A percentile compares a stretch with the other conserved stretches of the same genome.
Evolutionary conservation across 2,888 invertebrate genomes (phyloP).

Genomic region (Cataglyphis rosenhaueri): DNA sequence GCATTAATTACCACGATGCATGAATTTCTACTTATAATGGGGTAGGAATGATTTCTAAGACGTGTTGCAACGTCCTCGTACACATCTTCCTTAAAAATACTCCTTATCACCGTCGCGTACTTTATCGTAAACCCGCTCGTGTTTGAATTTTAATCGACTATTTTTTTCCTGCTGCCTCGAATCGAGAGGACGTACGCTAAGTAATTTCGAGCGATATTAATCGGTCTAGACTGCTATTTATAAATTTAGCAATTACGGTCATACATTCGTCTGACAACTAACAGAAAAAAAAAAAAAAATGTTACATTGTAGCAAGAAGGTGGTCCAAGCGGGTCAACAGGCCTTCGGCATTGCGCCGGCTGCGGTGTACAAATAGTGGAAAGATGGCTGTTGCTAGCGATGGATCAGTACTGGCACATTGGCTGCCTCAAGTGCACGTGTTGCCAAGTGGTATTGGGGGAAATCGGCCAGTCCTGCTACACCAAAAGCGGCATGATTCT

Average conservation of each 20-base stretch:
- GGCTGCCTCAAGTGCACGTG: conserved; percentile 97
- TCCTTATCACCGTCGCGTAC: not conserved
- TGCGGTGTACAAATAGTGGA: conserved; percentile 97
- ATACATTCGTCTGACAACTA: not conserved
- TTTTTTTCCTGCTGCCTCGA: not conserved
- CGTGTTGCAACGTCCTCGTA: not conserved
- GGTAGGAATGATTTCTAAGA: conserved; percentile 25
- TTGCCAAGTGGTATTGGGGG: conserved; percentile 95
- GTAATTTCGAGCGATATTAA: not conserved
- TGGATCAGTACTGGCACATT: conserved; percentile 98
- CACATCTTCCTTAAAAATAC: not conserved
- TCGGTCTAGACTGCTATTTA: not conserved
- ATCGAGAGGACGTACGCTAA: not conserved
- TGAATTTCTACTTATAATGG: conserved; percentile 42
- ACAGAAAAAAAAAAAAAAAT: conserved; percentile 10
- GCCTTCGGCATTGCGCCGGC: conserved; percentile 94
- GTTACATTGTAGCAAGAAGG: conserved; percentile 83
- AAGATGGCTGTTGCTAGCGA: conserved; percentile 95
- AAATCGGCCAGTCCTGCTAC: conserved; percentile 96
- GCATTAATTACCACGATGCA: conserved; percentile 67
- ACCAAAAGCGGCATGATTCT: conserved; percentile 97
- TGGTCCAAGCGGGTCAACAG: conserved; percentile 81
- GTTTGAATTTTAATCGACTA: not conserved
- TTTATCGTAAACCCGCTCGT: not conserved
- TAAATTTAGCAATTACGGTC: too few species aligned